Evolutionary conservation across 2,797 vertebrate species (phyloP).

Genomic region (Erpetoichthys calabaricus): DNA sequence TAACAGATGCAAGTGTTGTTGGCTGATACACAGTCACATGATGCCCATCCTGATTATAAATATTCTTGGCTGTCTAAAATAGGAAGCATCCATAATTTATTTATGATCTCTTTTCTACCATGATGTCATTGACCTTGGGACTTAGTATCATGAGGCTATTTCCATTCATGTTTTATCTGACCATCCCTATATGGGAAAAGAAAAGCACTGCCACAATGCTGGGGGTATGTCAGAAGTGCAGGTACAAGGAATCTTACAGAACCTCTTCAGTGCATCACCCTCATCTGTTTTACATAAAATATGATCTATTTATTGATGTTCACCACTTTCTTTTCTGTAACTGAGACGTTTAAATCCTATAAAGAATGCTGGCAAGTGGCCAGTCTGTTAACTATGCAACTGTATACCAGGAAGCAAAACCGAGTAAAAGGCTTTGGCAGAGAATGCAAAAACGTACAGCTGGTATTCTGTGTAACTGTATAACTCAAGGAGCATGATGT

Average conservation of each 20-base stretch:
- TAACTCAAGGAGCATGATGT: constrained; percentile 40
- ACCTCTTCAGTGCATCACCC: constrained; percentile 8
- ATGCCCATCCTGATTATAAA: constrained; percentile 39
- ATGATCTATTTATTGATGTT: constrained; percentile 27
- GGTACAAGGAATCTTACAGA: constrained; percentile 18
- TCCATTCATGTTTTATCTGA: constrained; percentile 25
- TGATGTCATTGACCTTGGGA: constrained; percentile 37
- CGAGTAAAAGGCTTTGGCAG: not conserved
- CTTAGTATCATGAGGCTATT: constrained; percentile 28
- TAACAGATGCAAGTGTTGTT: constrained; percentile 36
- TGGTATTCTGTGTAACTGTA: constrained; percentile 23
- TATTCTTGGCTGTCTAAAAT: constrained; percentile 33
- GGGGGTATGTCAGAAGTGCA: constrained; percentile 22
- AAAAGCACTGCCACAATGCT: constrained; percentile 22
- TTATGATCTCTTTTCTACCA: constrained; percentile 32
- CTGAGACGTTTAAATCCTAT: constrained; percentile 11
- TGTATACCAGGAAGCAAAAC: constrained; percentile 13
- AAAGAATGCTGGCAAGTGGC: constrained; percentile 6
- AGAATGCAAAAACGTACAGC: constrained; percentile 40
- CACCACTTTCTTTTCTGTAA: constrained; percentile 21
- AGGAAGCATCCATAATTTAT: constrained; percentile 41
- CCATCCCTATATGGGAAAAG: constrained; percentile 25
- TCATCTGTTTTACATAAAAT: constrained; percentile 21
- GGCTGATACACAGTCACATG: constrained; percentile 37
- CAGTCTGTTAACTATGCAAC: constrained; percentile 10